Conservation (phyloP, 2,888 invertebrate genomes). For the Stenurella melanura region DNA sequence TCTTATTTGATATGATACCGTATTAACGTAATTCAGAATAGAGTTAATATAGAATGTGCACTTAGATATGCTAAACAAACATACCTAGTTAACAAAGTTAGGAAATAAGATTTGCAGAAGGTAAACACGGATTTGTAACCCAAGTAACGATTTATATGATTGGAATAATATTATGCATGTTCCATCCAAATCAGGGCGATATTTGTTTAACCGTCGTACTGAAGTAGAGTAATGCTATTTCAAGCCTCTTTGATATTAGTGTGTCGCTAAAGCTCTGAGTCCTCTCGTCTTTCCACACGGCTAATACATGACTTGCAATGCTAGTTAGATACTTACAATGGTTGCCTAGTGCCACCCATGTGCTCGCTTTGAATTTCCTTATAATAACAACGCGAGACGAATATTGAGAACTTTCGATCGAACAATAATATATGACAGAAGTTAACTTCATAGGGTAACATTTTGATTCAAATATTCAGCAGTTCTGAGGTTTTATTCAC, state of each 20-base stretch:
- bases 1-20: background rate
- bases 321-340: conserved; percentile 18
- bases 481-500: background rate
- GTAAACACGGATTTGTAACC: background rate
- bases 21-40: background rate
- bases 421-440: conserved; percentile 25
- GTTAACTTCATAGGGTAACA: conserved; percentile 4
- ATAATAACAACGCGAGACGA: conserved; percentile 24
- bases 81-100: background rate
- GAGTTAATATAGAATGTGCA: conserved; percentile 7
- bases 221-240: conserved; percentile 24
- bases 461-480: background rate
- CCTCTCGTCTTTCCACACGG: conserved; percentile 14
- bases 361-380: conserved; percentile 18
- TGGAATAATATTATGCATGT: conserved; percentile 10
- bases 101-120: background rate
- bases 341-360: conserved; percentile 5
- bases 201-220: conserved; percentile 8
- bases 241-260: conserved; percentile 11
- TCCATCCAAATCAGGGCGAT: background rate
- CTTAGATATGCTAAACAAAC: background rate
- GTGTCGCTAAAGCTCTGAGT: background rate
- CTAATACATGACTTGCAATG: conserved; percentile 23
- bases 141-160: background rate
- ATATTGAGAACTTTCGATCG: conserved; percentile 24